These are phyloP conservation scores for Urophycis tenuis DNA, from an alignment of 2,797 vertebrate species.

Conservation along the genomic window DNA sequence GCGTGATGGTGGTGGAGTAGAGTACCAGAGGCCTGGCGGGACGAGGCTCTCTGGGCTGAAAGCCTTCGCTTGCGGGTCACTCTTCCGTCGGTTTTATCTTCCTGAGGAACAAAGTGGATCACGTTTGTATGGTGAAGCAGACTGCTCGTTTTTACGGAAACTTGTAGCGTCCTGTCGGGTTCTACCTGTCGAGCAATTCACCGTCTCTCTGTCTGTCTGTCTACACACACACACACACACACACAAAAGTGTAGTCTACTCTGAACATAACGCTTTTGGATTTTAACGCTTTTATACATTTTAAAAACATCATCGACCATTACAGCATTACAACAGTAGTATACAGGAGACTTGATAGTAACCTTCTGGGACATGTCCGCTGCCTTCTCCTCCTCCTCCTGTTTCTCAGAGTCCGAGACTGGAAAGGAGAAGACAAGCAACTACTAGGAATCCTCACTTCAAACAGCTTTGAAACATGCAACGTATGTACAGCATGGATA, in stretches of 20 bases:
- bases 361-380: constrained; percentile 61
- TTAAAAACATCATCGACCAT: no score
- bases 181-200: neutral
- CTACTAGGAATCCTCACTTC: no score
- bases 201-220: no score
- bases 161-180: neutral
- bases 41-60: constrained; percentile 37
- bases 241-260: no score
- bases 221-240: neutral
- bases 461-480: no score
- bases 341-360: neutral
- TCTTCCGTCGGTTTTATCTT: constrained; percentile 52
- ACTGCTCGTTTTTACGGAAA: neutral
- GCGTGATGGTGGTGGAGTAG: neutral
- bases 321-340: neutral
- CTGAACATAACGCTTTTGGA: no score
- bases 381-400: constrained; percentile 55
- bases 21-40: constrained; percentile 48
- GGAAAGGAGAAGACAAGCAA: constrained; percentile 24
- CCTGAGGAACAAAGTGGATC: constrained; percentile 41
- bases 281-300: no score
- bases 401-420: constrained; percentile 61
- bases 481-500: no score
- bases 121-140: neutral
- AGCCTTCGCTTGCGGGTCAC: constrained; percentile 50